Conservation (phyloP, 1,140 invertebrate genomes). For the Trachymyrmex cornetzi region DNA sequence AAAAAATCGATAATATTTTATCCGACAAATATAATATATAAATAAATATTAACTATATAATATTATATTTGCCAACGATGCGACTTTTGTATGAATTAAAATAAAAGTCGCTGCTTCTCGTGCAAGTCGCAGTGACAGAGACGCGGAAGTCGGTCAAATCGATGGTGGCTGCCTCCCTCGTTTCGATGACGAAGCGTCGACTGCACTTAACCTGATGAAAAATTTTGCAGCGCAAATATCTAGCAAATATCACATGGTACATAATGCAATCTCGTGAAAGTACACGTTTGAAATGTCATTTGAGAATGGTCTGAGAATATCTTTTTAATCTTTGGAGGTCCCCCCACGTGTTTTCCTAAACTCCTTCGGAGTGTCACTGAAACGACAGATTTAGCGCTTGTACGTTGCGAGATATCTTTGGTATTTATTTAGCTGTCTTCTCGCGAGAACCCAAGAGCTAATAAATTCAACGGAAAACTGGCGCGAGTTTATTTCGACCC, state of each 20-base stretch:
- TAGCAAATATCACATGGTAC: background rate
- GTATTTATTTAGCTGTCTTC: conserved; percentile 76
- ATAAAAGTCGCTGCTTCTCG: background rate
- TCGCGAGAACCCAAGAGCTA: conserved; percentile 36
- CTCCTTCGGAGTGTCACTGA: background rate
- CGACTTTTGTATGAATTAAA: background rate
- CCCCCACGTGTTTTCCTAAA: conserved; percentile 63
- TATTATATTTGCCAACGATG: background rate
- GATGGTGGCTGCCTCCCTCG: conserved; percentile 17
- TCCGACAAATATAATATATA: background rate
- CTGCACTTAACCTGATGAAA: conserved; percentile 47
- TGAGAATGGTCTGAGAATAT: background rate
- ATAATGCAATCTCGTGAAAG: background rate
- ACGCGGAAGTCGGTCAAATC: conserved; percentile 52
- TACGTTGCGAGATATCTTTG: conserved; percentile 67
- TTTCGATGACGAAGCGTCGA: conserved; percentile 51
- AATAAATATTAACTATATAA: background rate
- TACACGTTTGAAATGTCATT: conserved; percentile 3
- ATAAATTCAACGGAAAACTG: conserved; percentile 76
- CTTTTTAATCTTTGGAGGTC: background rate
- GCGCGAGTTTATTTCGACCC: conserved; percentile 73
- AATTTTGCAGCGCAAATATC: conserved; percentile 1
- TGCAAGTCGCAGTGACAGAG: conserved; percentile 26
- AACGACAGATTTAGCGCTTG: conserved; percentile 73
- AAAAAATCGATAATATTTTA: background rate